Base-by-base conservation (phyloP, 53 echinoderm and acorn worm genomes). In the Mesocentrotus franciscanus region DNA sequence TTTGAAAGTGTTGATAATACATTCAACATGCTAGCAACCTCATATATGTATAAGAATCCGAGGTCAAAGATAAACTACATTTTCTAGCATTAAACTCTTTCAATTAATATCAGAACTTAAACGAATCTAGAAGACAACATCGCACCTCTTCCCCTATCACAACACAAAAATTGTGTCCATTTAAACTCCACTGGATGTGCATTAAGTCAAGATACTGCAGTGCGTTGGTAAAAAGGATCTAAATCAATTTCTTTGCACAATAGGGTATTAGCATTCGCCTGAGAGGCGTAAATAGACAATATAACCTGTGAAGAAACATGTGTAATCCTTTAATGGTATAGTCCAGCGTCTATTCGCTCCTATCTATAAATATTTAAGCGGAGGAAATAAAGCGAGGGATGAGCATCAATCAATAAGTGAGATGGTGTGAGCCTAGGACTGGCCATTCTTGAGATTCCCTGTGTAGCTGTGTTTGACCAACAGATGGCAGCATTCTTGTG, bases 351-450 rank as follows among this genome's bases (percentile, higher is more conserved):
- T 26, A n/a, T 58, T 26, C n/a, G 20, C 14, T 57, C 58, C 58
- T 87, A 15, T 85, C 56, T 87, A 87, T 87, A 87, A 87, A 87
- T 87, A 87, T 87, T 87, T 87, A 58, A 87, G 58, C 9, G 87
- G 14, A 58, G 87, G 29, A 27, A 58, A 87, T 59, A 87, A 87
- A 87, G 87, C 59, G 18, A 29, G 39, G 55, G 56, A 87, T 58
- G n/a, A 57, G 13, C 87, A 87, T 87, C 87, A 87, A 87, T 58
- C 87, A 87, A 87, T 87, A 87, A 87, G 87, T 58, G 87, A 87
- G 56, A 87, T 58, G 57, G 87, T 24, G 58, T 26, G 58, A 27
- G 29, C 56, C 42, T 14, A n/a, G 87, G 87, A 58, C 27, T 12
- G 87, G 9, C 58, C 87, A 87, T 87, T 87, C 87, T 58, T 87